phyloP scores from a whole-genome alignment of 92 coral and sea anemone species.

The Bergia puertoricense region DNA sequence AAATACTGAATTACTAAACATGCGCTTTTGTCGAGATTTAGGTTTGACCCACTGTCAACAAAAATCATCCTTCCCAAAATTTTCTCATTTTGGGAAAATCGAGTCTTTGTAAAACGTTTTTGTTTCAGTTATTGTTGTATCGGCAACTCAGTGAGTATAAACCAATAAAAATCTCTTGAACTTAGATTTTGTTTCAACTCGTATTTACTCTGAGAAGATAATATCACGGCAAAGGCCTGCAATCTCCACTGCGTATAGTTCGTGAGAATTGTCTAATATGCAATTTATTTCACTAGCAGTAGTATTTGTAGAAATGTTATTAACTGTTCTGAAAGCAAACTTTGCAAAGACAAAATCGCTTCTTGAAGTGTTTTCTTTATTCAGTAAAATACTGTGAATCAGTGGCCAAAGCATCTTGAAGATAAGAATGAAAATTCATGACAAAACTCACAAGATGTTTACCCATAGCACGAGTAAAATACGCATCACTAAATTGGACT shows the following conservation, averaged over 20 bases:
- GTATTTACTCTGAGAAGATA: not conserved
- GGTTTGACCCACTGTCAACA: not conserved
- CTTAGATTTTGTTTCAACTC: not conserved
- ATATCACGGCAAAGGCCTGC: not conserved
- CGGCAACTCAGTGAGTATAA: not conserved
- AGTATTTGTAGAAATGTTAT: not conserved
- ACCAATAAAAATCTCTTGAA: not conserved
- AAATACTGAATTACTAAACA: not conserved
- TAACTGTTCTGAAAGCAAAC: not conserved
- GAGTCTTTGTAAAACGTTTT: constrained; percentile 2
- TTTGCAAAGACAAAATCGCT: not conserved
- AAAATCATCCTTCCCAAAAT: not conserved
- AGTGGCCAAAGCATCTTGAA: not conserved
- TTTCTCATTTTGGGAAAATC: not conserved
- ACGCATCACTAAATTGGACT: not conserved
- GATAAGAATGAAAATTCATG: not conserved
- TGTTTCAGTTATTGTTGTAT: not conserved
- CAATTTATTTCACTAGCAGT: not conserved
- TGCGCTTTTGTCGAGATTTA: not conserved
- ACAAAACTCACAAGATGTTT: not conserved
- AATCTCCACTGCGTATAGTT: not conserved
- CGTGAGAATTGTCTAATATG: not conserved
- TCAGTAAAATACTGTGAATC: not conserved
- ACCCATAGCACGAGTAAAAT: not conserved
- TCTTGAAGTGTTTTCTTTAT: not conserved